Evolutionary conservation across 2,797 vertebrate genomes (phyloP).

Genomic region (Pseudomugil tenellus): DNA sequence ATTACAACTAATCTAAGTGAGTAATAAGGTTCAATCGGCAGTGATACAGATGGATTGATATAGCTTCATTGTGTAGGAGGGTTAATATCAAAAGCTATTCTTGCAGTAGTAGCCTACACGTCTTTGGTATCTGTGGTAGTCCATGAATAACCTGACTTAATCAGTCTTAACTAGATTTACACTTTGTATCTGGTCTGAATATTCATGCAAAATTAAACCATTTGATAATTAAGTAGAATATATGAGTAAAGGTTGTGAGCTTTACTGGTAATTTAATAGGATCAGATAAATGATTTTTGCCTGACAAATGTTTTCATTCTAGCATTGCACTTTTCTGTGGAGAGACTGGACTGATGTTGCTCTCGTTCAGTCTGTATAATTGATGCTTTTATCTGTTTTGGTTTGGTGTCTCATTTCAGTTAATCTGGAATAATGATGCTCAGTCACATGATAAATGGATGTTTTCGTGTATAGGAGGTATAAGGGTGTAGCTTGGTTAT

Average conservation of each 20-base stretch:
- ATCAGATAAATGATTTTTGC: background rate
- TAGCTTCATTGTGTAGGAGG: background rate
- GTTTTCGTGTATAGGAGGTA: background rate
- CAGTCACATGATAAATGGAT: background rate
- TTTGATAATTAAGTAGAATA: constrained; percentile 46
- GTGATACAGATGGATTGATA: background rate
- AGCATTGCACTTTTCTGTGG: no score
- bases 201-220: constrained; percentile 21
- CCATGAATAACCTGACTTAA: background rate
- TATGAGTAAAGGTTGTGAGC: background rate
- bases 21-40: background rate
- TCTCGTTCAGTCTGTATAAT: background rate
- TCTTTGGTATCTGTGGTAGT: background rate
- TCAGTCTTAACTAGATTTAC: background rate
- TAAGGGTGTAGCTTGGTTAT: background rate
- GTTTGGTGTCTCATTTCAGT: background rate
- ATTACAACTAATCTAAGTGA: background rate
- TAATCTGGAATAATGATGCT: background rate
- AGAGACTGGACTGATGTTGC: no score
- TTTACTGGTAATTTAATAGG: background rate
- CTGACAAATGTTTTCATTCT: no score
- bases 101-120: background rate
- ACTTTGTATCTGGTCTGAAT: constrained; percentile 3
- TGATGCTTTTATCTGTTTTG: background rate
- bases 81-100: background rate